Evolutionary conservation across 2,888 invertebrate genomes (phyloP).

Genomic region (Ctena decussata): DNA sequence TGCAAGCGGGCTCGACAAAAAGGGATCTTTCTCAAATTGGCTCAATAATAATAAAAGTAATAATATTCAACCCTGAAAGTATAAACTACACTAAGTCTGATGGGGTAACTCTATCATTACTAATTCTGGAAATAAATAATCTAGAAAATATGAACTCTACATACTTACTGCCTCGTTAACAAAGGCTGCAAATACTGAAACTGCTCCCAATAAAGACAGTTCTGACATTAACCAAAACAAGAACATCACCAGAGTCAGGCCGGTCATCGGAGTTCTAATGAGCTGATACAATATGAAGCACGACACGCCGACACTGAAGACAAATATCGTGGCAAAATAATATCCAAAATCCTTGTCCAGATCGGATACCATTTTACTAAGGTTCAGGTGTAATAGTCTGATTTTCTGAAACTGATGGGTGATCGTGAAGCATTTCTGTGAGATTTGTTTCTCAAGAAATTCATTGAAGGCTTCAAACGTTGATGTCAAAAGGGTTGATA

Average conservation of each 20-base stretch:
- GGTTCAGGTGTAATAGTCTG: slow-evolving; percentile 15
- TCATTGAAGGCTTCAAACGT: slow-evolving; percentile 5
- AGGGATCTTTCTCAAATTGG: too few relatives aligned
- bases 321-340: slow-evolving; percentile 8
- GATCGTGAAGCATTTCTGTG: background rate
- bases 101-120: too few relatives aligned
- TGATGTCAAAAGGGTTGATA: background rate
- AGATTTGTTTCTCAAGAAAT: background rate
- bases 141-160: too few relatives aligned
- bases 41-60: too few relatives aligned
- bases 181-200: background rate
- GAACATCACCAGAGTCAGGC: slow-evolving; percentile 12
- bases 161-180: background rate
- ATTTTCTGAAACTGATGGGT: background rate
- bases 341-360: slow-evolving; percentile 21
- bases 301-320: slow-evolving; percentile 3
- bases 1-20: too few relatives aligned
- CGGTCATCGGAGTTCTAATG: background rate
- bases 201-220: background rate
- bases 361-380: slow-evolving; percentile 16
- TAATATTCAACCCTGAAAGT: too few relatives aligned
- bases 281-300: background rate
- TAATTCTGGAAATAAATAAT: too few relatives aligned
- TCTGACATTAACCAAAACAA: slow-evolving; percentile 28
- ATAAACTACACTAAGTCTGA: too few relatives aligned